Evolutionary conservation across 2,113 vertebrate genomes (phyloP).

Genomic region (Coryphaenoides rupestris): DNA sequence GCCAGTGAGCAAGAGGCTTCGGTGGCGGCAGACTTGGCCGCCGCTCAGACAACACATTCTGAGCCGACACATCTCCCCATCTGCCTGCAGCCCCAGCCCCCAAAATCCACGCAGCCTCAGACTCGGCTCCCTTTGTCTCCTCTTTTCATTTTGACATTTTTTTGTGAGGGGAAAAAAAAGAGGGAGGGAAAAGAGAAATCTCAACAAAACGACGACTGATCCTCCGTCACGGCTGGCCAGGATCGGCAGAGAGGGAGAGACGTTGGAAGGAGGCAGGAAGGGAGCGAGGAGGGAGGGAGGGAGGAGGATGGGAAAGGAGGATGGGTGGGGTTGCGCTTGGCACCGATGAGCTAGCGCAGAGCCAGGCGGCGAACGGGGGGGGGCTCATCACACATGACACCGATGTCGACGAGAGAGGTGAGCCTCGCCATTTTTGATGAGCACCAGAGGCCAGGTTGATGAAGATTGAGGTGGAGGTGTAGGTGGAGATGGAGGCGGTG

Average conservation of each 20-base stretch:
- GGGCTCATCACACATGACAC: slow-evolving; percentile 38
- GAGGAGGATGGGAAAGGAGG: slow-evolving; percentile 49
- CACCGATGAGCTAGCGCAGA: slow-evolving; percentile 33
- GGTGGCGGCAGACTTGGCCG: slow-evolving; percentile 52
- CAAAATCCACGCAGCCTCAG: too few species aligned
- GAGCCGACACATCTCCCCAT: slow-evolving; percentile 52
- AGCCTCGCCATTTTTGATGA: slow-evolving; percentile 13
- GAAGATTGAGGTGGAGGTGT: too few species aligned
- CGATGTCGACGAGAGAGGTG: slow-evolving; percentile 36
- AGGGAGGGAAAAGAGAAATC: slow-evolving; percentile 51
- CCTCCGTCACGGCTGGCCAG: slow-evolving; percentile 42
- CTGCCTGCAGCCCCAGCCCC: slow-evolving; percentile 54
- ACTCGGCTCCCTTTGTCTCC: slow-evolving; percentile 2
- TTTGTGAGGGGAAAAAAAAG: too few species aligned
- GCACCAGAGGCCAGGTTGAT: background rate
- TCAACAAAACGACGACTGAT: slow-evolving; percentile 56
- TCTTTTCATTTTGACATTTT: slow-evolving; percentile 8
- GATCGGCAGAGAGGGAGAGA: slow-evolving; percentile 39
- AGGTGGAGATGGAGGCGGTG: slow-evolving; percentile 11
- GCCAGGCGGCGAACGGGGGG: slow-evolving; percentile 41
- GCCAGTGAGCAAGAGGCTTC: too few species aligned
- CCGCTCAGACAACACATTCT: slow-evolving; percentile 47
- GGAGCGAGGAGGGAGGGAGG: slow-evolving; percentile 43
- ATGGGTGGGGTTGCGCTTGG: slow-evolving; percentile 31
- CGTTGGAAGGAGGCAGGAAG: slow-evolving; percentile 47